These are phyloP conservation scores for Lycaena phlaeas DNA, from an alignment of 2,888 invertebrate species.

Conservation along the genomic window DNA sequence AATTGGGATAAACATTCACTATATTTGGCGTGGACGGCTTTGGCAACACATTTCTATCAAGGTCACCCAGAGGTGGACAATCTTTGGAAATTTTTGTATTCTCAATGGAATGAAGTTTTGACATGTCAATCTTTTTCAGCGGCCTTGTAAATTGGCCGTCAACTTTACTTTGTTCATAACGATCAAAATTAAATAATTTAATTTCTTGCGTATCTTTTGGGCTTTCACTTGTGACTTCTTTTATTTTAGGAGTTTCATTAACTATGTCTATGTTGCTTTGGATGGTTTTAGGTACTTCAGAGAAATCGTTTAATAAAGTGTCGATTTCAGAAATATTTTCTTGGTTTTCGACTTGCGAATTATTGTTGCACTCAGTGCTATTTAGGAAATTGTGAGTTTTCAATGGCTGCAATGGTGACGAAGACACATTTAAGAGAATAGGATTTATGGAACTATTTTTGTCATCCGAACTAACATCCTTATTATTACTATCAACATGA, in stretches of 20 bases:
- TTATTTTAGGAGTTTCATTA: slow-evolving; percentile 27
- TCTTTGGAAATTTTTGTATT: slow-evolving; percentile 65
- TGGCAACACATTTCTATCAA: slow-evolving; percentile 39
- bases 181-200: slow-evolving; percentile 68
- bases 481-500: slow-evolving; percentile 55
- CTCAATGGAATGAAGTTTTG: slow-evolving; percentile 59
- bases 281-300: slow-evolving; percentile 31
- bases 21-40: slow-evolving; percentile 48
- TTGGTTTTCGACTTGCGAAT: slow-evolving; percentile 47
- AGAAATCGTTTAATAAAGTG: slow-evolving; percentile 54
- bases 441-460: slow-evolving; percentile 53
- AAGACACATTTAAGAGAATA: slow-evolving; percentile 56
- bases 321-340: slow-evolving; percentile 49
- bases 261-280: slow-evolving; percentile 39
- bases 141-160: slow-evolving; percentile 44
- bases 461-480: slow-evolving; percentile 37
- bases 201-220: slow-evolving; percentile 49
- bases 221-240: slow-evolving; percentile 28
- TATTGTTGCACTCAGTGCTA: slow-evolving; percentile 56
- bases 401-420: slow-evolving; percentile 60
- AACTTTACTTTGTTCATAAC: slow-evolving; percentile 62
- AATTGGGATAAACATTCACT: slow-evolving; percentile 62
- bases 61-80: slow-evolving; percentile 40
- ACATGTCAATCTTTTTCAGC: slow-evolving; percentile 59
- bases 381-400: slow-evolving; percentile 61